A percentile compares a stretch with the other conserved stretches of the same genome.
Evolutionary conservation across 2,797 vertebrate genomes (phyloP).

Genomic region (Liparis tanakae): DNA sequence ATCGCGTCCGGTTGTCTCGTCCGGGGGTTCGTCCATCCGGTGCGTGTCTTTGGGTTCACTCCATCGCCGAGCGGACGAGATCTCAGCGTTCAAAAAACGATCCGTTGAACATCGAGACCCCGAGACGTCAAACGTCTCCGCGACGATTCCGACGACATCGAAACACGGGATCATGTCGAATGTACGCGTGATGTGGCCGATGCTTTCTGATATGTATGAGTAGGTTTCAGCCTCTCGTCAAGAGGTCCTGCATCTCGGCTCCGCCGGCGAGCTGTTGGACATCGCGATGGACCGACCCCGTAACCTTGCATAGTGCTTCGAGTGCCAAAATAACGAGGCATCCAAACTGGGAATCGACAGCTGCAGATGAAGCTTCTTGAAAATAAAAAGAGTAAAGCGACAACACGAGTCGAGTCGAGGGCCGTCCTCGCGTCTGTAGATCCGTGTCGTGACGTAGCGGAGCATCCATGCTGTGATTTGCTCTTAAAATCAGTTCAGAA

Average conservation of each 20-base stretch:
- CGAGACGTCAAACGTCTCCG: slow-evolving; percentile 10
- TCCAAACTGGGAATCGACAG: slow-evolving; percentile 40
- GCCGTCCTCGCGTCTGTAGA: slow-evolving; percentile 19
- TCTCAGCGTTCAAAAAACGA: slow-evolving; percentile 15
- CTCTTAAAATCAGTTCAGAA: slow-evolving; percentile 23
- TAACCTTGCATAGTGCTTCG: slow-evolving; percentile 71
- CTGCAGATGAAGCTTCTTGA: slow-evolving; percentile 26
- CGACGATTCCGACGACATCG: slow-evolving; percentile 14
- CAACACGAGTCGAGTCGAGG: slow-evolving; percentile 3
- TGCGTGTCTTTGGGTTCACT: slow-evolving; percentile 52
- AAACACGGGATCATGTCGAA: slow-evolving; percentile 33
- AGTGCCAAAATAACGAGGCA: slow-evolving; percentile 45
- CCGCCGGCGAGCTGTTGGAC: slow-evolving; percentile 33
- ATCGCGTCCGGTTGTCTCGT: slow-evolving; percentile 5
- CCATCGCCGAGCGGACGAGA: slow-evolving; percentile 29
- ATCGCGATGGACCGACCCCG: slow-evolving; percentile 36
- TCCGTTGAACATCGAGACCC: slow-evolving; percentile 21
- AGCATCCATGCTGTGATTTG: slow-evolving; percentile 26
- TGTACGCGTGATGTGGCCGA: slow-evolving; percentile 54
- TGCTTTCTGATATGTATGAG: slow-evolving; percentile 71
- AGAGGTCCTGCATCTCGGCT: slow-evolving; percentile 43
- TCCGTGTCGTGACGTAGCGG: slow-evolving; percentile 10
- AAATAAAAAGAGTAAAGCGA: slow-evolving; percentile 26
- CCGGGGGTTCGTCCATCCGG: slow-evolving; percentile 1
- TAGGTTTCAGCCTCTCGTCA: slow-evolving; percentile 33